Evolutionary conservation across 2,113 vertebrate species (phyloP).

Genomic region (Onychorhynchus coronatus): DNA sequence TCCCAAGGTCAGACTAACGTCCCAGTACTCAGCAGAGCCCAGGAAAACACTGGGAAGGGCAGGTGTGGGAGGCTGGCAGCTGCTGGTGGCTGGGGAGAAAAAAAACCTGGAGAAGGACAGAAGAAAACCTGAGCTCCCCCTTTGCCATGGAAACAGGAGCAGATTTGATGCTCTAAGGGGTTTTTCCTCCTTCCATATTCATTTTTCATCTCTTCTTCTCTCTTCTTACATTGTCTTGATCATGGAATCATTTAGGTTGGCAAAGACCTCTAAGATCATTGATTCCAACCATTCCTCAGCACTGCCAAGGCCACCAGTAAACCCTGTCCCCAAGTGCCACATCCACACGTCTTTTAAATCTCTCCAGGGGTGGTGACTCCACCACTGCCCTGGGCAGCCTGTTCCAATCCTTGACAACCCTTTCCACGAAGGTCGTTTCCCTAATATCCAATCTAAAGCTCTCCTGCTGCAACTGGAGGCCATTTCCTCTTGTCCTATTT

Average conservation of each 20-base stretch:
- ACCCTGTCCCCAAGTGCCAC: not conserved
- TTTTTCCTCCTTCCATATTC: not conserved
- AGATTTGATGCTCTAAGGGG: accelerated
- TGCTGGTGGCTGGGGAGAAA: not conserved
- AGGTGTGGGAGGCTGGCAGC: not conserved
- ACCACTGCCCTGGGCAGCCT: not conserved
- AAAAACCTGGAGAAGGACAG: not conserved
- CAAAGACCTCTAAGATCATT: not conserved
- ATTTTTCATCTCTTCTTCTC: not conserved
- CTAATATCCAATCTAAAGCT: not conserved
- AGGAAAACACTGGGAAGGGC: not conserved
- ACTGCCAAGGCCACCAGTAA: not conserved
- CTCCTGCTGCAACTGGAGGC: not conserved
- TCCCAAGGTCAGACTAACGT: not conserved
- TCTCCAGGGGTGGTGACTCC: not conserved
- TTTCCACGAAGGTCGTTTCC: not conserved
- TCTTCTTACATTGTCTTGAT: not conserved
- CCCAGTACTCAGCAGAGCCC: not conserved
- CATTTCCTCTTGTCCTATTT: not conserved
- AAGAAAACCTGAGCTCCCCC: not conserved
- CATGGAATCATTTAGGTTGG: not conserved
- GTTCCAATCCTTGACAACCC: not conserved
- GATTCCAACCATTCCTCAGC: not conserved
- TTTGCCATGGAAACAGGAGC: not conserved
- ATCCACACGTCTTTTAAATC: not conserved